Base-by-base conservation (phyloP, 2,888 invertebrate genomes). In the Parapristionchus giblindavisi region DNA sequence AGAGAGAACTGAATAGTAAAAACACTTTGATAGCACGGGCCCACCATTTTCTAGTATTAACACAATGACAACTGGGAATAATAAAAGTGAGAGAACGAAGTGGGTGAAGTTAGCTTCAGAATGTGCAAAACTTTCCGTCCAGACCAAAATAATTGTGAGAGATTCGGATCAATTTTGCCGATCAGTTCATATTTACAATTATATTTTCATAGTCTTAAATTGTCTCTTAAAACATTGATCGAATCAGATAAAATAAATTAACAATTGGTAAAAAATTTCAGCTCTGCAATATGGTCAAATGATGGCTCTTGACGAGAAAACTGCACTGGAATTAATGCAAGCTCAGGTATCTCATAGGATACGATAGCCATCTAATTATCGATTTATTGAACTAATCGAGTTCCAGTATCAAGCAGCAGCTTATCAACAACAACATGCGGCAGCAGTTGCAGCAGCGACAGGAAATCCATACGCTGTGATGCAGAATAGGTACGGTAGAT, bases 371-470 rank as follows among this genome's bases (percentile, higher is more conserved):
- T 4, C n/a, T 21, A 2, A 71, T 48, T 32, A 27, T 40, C 6
- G 38, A 56, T 29, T 48, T 38, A 56, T 11, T 34, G 11, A n/a
- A 29, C 11, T 43, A 40, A n/a, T 68, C n/a, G 21, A n/a, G n/a
- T n/a, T n/a, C n/a, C n/a, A n/a, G n/a, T 2, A 14, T 71, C 54
- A 71, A 56, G 70, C 70, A 1, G 40, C 56, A 8, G 70, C 70
- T 32, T 71, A 71, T n/a, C 81, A 82, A 58, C 79, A 77, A 32
- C 77, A 79, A 63, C 79, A 80, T 32, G 81, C 76, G 29, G 75
- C 75, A 54, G 80, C 78, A 14, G 43, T 36, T 14, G 51, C 36
- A 38, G 68, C 78, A n/a, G 63, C 76, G 8, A 51, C 75, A 60
- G 78, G 70, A 54, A 24, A 75, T 68, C 54, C 36, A 34, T 58